phyloP scores from a whole-genome alignment of 2,113 vertebrate species.

The Mobula hypostoma region DNA sequence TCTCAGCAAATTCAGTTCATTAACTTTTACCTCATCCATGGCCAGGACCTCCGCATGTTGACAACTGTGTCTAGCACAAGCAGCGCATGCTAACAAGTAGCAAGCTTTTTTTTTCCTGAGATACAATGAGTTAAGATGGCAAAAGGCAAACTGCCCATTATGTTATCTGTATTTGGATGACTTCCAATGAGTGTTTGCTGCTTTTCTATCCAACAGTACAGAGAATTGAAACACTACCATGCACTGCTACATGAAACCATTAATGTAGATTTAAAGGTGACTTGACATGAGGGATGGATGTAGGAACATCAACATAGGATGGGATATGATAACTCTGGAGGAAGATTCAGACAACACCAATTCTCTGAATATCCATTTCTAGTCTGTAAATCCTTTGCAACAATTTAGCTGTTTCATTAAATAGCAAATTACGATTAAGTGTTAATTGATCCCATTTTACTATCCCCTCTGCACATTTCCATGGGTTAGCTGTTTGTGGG shows the following conservation, averaged over 20 bases:
- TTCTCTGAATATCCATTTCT: not conserved
- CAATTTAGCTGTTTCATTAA: not conserved
- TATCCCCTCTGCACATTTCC: not conserved
- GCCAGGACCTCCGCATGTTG: not conserved
- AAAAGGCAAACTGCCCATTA: not conserved
- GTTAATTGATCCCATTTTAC: not conserved
- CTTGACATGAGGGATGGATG: not conserved
- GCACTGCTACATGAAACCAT: not conserved
- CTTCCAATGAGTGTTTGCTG: not conserved
- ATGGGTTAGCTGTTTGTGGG: not conserved
- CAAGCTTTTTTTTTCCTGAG: not conserved
- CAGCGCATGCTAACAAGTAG: not conserved
- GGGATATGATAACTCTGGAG: not conserved
- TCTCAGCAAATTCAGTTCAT: not conserved
- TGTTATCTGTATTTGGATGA: too few relatives aligned
- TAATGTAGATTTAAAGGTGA: not conserved
- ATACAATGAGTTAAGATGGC: not conserved
- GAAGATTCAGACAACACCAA: not conserved
- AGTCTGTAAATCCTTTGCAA: not conserved
- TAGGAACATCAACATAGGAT: too few relatives aligned
- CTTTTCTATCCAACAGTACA: not conserved
- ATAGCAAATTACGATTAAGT: not conserved
- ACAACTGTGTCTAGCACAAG: not conserved
- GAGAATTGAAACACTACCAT: not conserved
- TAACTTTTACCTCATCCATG: not conserved